These are phyloP conservation scores for Coendou prehensilis DNA, from an alignment of 2,797 vertebrate species.

Conservation along the genomic window DNA sequence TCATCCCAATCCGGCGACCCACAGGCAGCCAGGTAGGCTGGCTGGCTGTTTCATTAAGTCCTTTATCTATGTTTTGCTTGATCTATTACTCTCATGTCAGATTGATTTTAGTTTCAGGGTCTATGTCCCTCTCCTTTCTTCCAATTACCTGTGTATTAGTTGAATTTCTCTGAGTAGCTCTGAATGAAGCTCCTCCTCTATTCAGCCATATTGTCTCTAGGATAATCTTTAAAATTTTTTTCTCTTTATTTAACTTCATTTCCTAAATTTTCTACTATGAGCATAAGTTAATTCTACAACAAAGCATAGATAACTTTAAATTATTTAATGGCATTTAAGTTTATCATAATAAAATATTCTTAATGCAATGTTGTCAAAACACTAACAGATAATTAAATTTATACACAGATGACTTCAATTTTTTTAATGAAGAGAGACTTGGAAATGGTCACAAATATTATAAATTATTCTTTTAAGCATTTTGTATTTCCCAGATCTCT, in stretches of 20 bases:
- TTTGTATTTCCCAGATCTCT: not conserved
- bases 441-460: not conserved
- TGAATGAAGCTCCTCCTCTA: not conserved
- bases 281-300: not conserved
- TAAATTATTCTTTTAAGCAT: not conserved
- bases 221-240: not conserved
- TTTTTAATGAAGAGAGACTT: not conserved
- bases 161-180: not conserved
- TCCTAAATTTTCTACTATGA: slow-evolving; percentile 17
- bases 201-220: not conserved
- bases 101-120: not conserved
- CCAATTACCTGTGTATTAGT: not conserved
- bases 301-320: not conserved
- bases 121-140: not conserved
- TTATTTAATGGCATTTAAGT: not conserved
- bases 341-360: not conserved
- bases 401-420: not conserved
- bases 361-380: not conserved
- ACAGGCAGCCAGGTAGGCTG: not conserved
- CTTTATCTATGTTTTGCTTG: not conserved
- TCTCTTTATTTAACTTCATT: not conserved
- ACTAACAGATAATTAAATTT: slow-evolving; percentile 12
- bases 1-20: not conserved
- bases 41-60: not conserved
- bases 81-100: not conserved